Evolutionary conservation across 2,797 vertebrate species (phyloP).

Genomic region (Hylomyscus alleni): DNA sequence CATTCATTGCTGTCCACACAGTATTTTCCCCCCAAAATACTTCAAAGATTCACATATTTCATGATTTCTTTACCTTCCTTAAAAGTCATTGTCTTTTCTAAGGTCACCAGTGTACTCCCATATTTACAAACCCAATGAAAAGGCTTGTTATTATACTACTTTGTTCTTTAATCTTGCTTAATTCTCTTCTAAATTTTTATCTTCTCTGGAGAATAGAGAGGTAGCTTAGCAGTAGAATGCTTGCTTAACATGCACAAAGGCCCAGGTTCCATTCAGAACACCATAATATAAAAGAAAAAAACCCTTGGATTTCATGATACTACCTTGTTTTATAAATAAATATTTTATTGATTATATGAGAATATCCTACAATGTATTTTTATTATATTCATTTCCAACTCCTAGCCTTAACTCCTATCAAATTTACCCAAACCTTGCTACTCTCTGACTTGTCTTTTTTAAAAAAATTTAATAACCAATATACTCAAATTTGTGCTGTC

Average conservation of each 20-base stretch:
- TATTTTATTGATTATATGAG: not conserved
- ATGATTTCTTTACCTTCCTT: slow-evolving; percentile 8
- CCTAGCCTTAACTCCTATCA: not conserved
- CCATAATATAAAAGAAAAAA: not conserved
- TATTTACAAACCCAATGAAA: slow-evolving; percentile 1
- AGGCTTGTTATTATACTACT: slow-evolving; percentile 13
- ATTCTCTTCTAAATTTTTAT: slow-evolving; percentile 17
- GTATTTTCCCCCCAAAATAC: not conserved
- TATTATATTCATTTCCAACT: not conserved
- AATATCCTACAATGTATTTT: not conserved
- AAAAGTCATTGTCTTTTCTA: not conserved
- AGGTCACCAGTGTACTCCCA: not conserved
- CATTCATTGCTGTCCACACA: not conserved
- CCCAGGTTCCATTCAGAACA: not conserved
- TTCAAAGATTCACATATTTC: not conserved
- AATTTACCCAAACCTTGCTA: not conserved
- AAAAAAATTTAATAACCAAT: not conserved
- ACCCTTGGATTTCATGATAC: not conserved
- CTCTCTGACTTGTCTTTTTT: not conserved
- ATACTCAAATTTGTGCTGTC: not conserved
- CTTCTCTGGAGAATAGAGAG: not conserved
- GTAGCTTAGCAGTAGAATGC: not conserved
- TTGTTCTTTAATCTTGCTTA: slow-evolving; percentile 28
- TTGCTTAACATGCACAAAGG: not conserved
- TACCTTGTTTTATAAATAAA: not conserved